Evolutionary conservation across 1,140 invertebrate genomes (phyloP), one percentile per base, ranked within the genome.

Genomic region (Amphibalanus amphitrite): DNA sequence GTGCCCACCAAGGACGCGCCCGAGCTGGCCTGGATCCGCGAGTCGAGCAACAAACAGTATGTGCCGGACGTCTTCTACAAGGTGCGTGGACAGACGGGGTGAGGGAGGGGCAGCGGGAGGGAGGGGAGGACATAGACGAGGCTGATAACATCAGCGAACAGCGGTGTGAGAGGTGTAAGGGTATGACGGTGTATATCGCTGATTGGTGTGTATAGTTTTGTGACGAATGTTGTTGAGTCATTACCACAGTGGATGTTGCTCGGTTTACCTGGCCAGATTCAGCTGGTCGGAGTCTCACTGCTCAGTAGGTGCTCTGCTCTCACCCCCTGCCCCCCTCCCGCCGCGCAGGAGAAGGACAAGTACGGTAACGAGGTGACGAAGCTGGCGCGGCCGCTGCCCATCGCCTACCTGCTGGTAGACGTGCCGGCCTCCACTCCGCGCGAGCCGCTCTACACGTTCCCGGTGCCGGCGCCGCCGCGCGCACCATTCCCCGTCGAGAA

Each of bases 41-140:
- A 98, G 81, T 96, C 93, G 25, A 85, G 87, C 69, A 90, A 93
- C 77, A 88, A 92, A 78, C 94, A 98, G 82, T 99, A 95, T 84
- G 95, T 99, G 77, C 97, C 97, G 71, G 96, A 99, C 85, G 96
- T 99, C 72, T 98, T 94, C 81, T 99, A 96, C 80, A 98, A 96
- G 89, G 95, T 97, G 80, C 85, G 85, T 82, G 17, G n/a, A n/a
- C n/a, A n/a, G n/a, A n/a, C n/a, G n/a, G n/a, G n/a, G n/a, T n/a
- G n/a, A n/a, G n/a, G n/a, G n/a, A n/a, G n/a, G n/a, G n/a, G n/a
- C n/a, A n/a, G n/a, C n/a, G n/a, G n/a, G n/a, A n/a, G n/a, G n/a
- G n/a, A n/a, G n/a, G n/a, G n/a, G n/a, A n/a, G n/a, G n/a, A n/a
- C n/a, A n/a, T n/a, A n/a, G n/a, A n/a, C n/a, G n/a, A n/a, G n/a